Evolutionary conservation across 1,140 invertebrate species (phyloP), one percentile per base, ranked within the genome.

Genomic region (Caenorhabditis inopinata): DNA sequence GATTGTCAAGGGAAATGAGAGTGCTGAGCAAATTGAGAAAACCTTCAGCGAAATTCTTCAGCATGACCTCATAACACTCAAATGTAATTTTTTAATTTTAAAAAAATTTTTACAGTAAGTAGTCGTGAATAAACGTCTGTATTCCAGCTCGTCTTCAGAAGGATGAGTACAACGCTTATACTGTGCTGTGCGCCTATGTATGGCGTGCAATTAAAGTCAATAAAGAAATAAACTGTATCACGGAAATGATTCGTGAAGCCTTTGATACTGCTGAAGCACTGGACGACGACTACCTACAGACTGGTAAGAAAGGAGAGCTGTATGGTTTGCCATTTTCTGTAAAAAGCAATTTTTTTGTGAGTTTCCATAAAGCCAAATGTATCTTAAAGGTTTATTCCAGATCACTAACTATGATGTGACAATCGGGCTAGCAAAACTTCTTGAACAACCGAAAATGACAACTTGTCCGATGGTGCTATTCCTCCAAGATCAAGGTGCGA

Each of bases 321-420:
- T 88, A 77, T 75, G 87, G 87, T 21, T 48, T 88, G 29, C 87
- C 87, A 3, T 89, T 88, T 76, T 86, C 84, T 53, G 87, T 88
- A 9, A 88, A 88, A 75, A 82, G 75, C 16, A 88, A 88, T 53
- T 89, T 88, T 48, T 83, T 47, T 82, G 86, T 88, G 51, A 81
- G 84, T 53, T 46, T 29, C 18, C 18, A 3, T 51, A 48, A 11
- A 46, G 48, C 46, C 25, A 45, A 58, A 21, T 46, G 38, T 16
- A 16, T 14, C 47, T 5, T 35, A 47, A 12, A 25, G n/a, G 21
- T 7, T 47, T 76, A 3, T 25, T 83, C 32, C 25, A 86, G 85
- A 74, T 91, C 0, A 79, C 89, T 83, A 90, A 89, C 14, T 88
- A 90, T 84, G 91, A 91, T 68, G 86, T 85, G 29, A 90, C 88